These are phyloP conservation scores for Hemithea aestivaria DNA, from an alignment of 2,888 invertebrate genomes.

Conservation along the genomic window DNA sequence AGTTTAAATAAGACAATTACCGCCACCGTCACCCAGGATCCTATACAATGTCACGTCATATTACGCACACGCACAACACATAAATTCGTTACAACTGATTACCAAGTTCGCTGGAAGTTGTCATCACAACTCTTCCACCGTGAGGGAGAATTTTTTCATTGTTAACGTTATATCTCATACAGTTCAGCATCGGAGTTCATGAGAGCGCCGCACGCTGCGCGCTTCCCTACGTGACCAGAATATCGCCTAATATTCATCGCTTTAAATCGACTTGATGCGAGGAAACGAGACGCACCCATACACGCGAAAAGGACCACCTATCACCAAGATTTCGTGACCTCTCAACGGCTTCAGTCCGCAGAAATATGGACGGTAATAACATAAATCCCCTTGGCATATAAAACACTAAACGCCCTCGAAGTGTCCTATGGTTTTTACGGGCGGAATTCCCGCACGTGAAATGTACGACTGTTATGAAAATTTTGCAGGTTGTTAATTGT, in stretches of 20 bases:
- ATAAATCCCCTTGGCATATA: slow-evolving; percentile 79
- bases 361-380: slow-evolving; percentile 79
- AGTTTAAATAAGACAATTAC: slow-evolving; percentile 32
- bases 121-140: slow-evolving; percentile 73
- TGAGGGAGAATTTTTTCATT: slow-evolving; percentile 66
- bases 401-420: slow-evolving; percentile 77
- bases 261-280: slow-evolving; percentile 61
- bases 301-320: slow-evolving; percentile 44
- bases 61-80: slow-evolving; percentile 60
- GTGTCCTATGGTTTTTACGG: slow-evolving; percentile 68
- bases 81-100: slow-evolving; percentile 77
- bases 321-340: slow-evolving; percentile 76
- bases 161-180: slow-evolving; percentile 66
- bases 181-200: slow-evolving; percentile 74
- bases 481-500: slow-evolving; percentile 38
- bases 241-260: slow-evolving; percentile 74
- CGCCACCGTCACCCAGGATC: slow-evolving; percentile 16
- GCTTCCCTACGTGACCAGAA: slow-evolving; percentile 69
- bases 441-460: slow-evolving; percentile 46
- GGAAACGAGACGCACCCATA: slow-evolving; percentile 49
- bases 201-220: slow-evolving; percentile 63
- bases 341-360: slow-evolving; percentile 74
- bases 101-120: slow-evolving; percentile 68
- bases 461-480: slow-evolving; percentile 57
- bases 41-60: slow-evolving; percentile 22